These are phyloP conservation scores for Andrena camellia DNA, from an alignment of 2,888 invertebrate species.

Conservation along the genomic window DNA sequence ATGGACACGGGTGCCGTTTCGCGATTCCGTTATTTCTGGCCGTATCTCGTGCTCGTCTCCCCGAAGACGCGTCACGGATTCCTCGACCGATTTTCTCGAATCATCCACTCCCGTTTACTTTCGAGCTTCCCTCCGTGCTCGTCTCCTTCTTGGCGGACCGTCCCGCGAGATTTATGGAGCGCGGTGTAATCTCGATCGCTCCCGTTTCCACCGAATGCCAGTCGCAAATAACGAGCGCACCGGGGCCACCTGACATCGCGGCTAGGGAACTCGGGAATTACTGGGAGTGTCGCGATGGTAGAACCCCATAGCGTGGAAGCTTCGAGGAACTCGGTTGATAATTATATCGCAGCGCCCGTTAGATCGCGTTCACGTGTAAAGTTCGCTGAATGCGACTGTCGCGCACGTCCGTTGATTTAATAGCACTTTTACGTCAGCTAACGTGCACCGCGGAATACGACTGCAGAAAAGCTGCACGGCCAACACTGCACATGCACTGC, in stretches of 20 bases:
- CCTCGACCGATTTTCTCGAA: constrained; percentile 41
- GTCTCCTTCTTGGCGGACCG: constrained; percentile 1
- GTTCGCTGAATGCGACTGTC: constrained; percentile 8
- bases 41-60: constrained; percentile 10
- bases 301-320: background rate
- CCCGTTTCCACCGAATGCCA: background rate
- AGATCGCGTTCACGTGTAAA: constrained; percentile 7
- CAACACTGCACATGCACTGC: constrained; percentile 34
- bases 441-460: constrained; percentile 38
- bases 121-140: background rate
- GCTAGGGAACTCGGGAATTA: background rate
- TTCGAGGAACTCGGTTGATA: constrained; percentile 27
- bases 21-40: constrained; percentile 48
- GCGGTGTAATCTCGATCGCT: background rate
- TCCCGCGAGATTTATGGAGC: background rate
- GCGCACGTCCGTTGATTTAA: constrained; percentile 31
- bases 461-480: constrained; percentile 36
- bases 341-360: background rate
- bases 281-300: background rate
- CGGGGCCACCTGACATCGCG: background rate
- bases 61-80: constrained; percentile 49
- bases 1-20: constrained; percentile 9
- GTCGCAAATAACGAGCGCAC: constrained; percentile 1
- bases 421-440: constrained; percentile 19
- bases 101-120: background rate